Evolutionary conservation across 2,888 invertebrate species (phyloP).

Genomic region (Eupithecia inturbata): DNA sequence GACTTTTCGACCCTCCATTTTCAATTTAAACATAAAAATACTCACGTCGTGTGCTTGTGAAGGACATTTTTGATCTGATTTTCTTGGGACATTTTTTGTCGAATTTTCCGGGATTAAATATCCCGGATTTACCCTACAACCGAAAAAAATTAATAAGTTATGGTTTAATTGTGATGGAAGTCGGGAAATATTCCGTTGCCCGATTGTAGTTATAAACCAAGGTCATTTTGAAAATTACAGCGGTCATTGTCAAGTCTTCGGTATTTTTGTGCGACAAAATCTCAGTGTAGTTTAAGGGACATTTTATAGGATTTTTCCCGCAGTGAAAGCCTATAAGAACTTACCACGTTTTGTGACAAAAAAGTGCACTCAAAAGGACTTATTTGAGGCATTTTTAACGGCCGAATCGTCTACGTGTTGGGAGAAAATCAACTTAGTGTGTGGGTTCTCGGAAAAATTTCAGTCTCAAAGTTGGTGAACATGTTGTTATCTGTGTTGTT

Average conservation of each 20-base stretch:
- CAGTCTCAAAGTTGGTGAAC: background rate
- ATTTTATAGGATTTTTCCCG: background rate
- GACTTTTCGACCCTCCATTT: background rate
- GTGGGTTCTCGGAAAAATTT: background rate
- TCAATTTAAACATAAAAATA: background rate
- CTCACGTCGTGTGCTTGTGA: background rate
- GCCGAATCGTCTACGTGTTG: background rate
- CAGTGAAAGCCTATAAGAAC: background rate
- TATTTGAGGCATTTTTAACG: background rate
- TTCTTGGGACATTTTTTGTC: background rate
- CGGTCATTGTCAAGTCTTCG: background rate
- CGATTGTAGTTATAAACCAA: background rate
- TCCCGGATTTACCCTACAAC: background rate
- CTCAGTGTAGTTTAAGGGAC: background rate
- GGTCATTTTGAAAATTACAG: background rate
- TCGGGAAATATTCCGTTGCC: slow-evolving; percentile 2
- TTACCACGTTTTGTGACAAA: background rate
- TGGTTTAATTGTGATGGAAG: background rate
- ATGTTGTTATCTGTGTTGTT: background rate
- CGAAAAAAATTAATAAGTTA: background rate
- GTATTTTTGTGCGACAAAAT: background rate
- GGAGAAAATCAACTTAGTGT: background rate
- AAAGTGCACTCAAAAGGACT: background rate
- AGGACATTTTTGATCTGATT: background rate
- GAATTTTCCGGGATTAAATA: background rate